Conservation (phyloP, 1,140 invertebrate genomes). For the Drosophila varians region DNA sequence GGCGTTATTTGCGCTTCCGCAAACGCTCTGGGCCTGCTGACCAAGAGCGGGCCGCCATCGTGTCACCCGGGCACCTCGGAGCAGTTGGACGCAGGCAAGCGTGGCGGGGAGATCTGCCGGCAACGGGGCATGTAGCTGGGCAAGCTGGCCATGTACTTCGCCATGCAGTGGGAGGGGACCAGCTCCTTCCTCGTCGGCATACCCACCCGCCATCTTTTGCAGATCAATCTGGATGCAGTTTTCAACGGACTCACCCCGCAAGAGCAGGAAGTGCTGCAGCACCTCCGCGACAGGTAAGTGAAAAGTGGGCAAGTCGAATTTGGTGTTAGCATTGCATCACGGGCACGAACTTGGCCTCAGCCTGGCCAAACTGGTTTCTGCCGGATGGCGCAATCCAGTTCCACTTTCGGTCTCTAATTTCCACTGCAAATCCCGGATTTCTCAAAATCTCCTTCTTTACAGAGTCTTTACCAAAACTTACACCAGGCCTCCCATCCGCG, state of each 20-base stretch:
- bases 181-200: slow-evolving; percentile 89
- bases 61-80: slow-evolving; percentile 93
- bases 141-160: slow-evolving; percentile 88
- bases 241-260: slow-evolving; percentile 86
- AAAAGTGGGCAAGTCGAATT: slow-evolving; percentile 57
- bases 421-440: neutral
- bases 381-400: no score
- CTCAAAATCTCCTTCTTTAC: slow-evolving; percentile 14
- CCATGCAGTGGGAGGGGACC: slow-evolving; percentile 85
- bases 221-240: slow-evolving; percentile 86
- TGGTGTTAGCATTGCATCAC: slow-evolving; percentile 71
- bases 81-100: slow-evolving; percentile 87
- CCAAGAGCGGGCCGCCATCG: slow-evolving; percentile 88
- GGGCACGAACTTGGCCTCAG: slow-evolving; percentile 66
- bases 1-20: slow-evolving; percentile 94
- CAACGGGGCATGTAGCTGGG: slow-evolving; percentile 88
- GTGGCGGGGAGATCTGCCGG: slow-evolving; percentile 87
- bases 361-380: slow-evolving; percentile 36
- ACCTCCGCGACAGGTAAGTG: slow-evolving; percentile 87
- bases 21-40: slow-evolving; percentile 92
- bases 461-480: slow-evolving; percentile 76
- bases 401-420: slow-evolving; percentile 1
- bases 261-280: slow-evolving; percentile 86
- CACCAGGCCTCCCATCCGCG: slow-evolving; percentile 72
- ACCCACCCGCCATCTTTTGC: slow-evolving; percentile 86